Conservation (phyloP, 2,797 vertebrate genomes). For the Rhynchonycteris naso region DNA sequence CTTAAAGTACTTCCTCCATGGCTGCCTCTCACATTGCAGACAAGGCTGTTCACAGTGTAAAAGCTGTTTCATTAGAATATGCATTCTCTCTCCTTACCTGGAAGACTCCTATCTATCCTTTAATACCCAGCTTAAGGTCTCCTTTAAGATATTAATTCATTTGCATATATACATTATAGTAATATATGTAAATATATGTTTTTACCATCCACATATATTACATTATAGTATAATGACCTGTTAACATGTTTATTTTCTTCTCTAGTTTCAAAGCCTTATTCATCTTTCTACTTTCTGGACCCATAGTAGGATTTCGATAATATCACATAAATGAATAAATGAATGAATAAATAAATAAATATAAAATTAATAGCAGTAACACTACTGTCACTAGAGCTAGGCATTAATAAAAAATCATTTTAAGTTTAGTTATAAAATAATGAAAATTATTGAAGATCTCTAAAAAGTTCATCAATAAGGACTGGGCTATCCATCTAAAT, state of each 20-base stretch:
- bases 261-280: not conserved
- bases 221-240: not conserved
- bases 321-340: not conserved
- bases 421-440: constrained; percentile 42
- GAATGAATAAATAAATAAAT: not conserved
- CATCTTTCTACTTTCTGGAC: not conserved
- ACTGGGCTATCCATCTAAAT: not conserved
- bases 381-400: not conserved
- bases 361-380: not conserved
- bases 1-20: not conserved
- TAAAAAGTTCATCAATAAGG: not conserved
- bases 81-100: not conserved
- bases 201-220: not conserved
- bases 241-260: not conserved
- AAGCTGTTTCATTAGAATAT: not conserved
- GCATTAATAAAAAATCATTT: not conserved
- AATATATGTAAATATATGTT: not conserved
- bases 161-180: not conserved
- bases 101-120: not conserved
- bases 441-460: constrained; percentile 11
- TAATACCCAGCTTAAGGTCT: not conserved
- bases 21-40: not conserved
- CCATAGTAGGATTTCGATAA: not conserved
- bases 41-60: not conserved
- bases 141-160: not conserved